phyloP scores from a whole-genome alignment of 1,140 invertebrate genomes.

The Aphelenchoides besseyi region DNA sequence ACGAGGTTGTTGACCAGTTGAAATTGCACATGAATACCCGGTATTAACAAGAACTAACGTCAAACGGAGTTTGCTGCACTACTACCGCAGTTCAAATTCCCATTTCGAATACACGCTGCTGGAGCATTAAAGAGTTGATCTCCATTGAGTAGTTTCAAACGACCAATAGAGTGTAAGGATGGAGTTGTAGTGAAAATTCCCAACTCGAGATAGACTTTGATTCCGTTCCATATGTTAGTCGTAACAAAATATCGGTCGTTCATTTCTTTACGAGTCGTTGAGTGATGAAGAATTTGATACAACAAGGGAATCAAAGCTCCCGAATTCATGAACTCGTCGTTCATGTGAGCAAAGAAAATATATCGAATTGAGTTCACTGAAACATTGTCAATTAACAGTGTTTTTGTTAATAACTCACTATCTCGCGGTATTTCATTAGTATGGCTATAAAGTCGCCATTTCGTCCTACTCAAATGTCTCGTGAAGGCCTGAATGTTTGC shows the following conservation, averaged over 20 bases:
- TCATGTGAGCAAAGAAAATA: slow-evolving; percentile 3
- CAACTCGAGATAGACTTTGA: not conserved
- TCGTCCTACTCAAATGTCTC: not conserved
- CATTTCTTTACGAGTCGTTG: not conserved
- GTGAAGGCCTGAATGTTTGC: not conserved
- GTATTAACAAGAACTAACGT: too few species aligned
- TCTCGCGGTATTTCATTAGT: not conserved
- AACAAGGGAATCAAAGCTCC: not conserved
- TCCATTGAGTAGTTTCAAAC: not conserved
- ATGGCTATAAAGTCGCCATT: not conserved
- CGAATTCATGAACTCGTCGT: not conserved
- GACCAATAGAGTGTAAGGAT: not conserved
- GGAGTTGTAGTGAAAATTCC: slow-evolving; percentile 1
- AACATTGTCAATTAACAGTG: too few species aligned
- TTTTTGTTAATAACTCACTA: not conserved
- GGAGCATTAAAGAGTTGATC: not conserved
- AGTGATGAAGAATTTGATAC: not conserved
- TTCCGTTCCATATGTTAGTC: not conserved
- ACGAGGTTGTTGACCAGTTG: too few species aligned
- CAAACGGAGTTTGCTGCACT: not conserved
- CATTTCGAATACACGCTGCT: not conserved
- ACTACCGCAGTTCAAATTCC: not conserved
- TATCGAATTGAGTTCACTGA: slow-evolving; percentile 3
- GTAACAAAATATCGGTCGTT: slow-evolving; percentile 1
- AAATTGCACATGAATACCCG: too few species aligned